Evolutionary conservation across 2,113 vertebrate species (phyloP), one percentile per base, ranked within the genome.

Genomic region (Sciurus niger): DNA sequence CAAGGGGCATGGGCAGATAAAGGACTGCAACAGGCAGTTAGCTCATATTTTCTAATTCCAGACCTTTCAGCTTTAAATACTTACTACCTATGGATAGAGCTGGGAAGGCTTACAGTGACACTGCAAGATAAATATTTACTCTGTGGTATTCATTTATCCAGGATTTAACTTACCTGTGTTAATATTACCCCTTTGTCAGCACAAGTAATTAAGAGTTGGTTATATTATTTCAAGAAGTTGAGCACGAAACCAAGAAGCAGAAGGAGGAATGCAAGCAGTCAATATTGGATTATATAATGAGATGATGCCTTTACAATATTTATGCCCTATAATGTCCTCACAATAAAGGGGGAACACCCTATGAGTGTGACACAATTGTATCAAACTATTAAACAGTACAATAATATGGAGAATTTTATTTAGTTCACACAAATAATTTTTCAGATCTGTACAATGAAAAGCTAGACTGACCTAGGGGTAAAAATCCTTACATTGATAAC

Each of bases 221-320:
- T 96, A 55, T 83, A 70, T 86, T 84, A 91, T 68, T 77, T 96
- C 94, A 86, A 76, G 78, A 78, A 97, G 46, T 34, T 84, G 93
- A 95, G 83, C 51, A 74, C 32, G 95, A 98, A 97, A 97, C 92
- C 84, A 89, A 95, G 95, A 97, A 7, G 32, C 76, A 97, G 79
- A 97, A 0, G 2, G 74, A 97, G 93, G 87, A 97, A 93, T 32
- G 86, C 86, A 97, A 95, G 84, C 60, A 96, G 96, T 95, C 83
- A 90, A 37, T 83, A 84, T 34, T 70, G 28, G 48, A 95, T 34
- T 89, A 96, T 78, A 53, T 95, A 95, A 96, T 82, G 86, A 98
- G 98, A 97, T 93, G 90, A 96, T 85, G 93, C 43, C 92, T 94
- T 98, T 87, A 97, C 95, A 97, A 97, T 97, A 96, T 95, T 96